A percentile compares a stretch with the other conserved stretches of the same genome.
Conservation (phyloP, 1,140 invertebrate genomes). For the Yoshiicerus persimilis region DNA sequence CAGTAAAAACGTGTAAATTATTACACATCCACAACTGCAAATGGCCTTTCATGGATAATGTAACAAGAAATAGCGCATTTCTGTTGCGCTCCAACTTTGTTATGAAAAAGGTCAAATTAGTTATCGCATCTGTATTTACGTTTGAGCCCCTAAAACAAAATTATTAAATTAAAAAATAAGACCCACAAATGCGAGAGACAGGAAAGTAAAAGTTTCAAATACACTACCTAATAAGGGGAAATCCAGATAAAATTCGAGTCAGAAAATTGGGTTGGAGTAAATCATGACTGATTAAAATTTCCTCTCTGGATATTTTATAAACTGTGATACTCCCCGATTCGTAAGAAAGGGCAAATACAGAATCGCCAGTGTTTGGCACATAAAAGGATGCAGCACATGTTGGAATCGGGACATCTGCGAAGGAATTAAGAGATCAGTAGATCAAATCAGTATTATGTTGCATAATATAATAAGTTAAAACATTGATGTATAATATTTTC, state of each 20-base stretch:
- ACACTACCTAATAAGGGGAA: conserved; percentile 35
- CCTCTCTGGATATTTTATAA: conserved; percentile 37
- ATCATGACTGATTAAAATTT: conserved; percentile 38
- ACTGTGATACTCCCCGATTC: conserved; percentile 41
- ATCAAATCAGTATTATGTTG: too few relatives aligned
- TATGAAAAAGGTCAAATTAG: conserved; percentile 40
- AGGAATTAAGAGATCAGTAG: too few relatives aligned
- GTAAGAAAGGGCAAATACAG: conserved; percentile 44
- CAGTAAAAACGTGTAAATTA: conserved; percentile 13
- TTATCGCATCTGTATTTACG: conserved; percentile 31
- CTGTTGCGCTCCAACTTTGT: conserved; percentile 14
- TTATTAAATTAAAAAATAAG: too few relatives aligned
- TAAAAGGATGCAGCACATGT: conserved; percentile 31
- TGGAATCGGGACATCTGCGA: conserved; percentile 45
- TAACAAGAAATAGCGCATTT: conserved; percentile 31
- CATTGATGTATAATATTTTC: not conserved
- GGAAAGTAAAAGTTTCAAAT: not conserved
- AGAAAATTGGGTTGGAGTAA: conserved; percentile 45
- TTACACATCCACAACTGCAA: conserved; percentile 37
- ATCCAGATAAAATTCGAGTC: conserved; percentile 28
- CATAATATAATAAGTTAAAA: not conserved
- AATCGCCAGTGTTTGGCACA: conserved; percentile 29
- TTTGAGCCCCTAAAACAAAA: not conserved
- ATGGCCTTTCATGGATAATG: conserved; percentile 46
- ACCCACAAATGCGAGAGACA: too few relatives aligned